Percentiles rank a stretch among this genome's conserved stretches.
phyloP scores from a whole-genome alignment of 2,888 invertebrate genomes.

The Gymnosoma rotundatum region DNA sequence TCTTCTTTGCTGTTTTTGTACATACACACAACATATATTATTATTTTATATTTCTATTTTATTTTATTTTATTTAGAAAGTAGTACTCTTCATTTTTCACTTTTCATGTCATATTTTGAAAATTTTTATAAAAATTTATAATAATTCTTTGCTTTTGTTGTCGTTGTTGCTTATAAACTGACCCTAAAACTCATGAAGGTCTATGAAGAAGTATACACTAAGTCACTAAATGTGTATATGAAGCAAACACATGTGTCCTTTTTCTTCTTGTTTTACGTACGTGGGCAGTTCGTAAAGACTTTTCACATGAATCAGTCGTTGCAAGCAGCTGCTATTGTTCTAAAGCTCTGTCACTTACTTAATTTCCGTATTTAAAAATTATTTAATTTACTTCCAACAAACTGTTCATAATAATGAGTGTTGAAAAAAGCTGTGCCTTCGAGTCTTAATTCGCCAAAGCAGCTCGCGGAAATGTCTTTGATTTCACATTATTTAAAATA shows the following conservation, averaged over 20 bases:
- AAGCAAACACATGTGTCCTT: slow-evolving; percentile 71
- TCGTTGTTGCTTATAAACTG: slow-evolving; percentile 57
- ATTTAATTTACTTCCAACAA: not conserved
- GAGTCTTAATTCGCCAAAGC: too few relatives aligned
- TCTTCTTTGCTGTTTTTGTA: slow-evolving; percentile 51
- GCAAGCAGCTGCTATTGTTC: too few relatives aligned
- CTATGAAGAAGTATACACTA: slow-evolving; percentile 22
- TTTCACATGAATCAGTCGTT: too few relatives aligned
- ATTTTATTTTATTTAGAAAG: slow-evolving; percentile 56
- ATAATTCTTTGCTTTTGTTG: slow-evolving; percentile 45
- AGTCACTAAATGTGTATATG: slow-evolving; percentile 47
- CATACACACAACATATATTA: too few relatives aligned
- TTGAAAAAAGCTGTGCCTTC: too few relatives aligned
- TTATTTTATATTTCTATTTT: slow-evolving; percentile 53
- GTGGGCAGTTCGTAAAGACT: not conserved
- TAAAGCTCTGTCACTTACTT: too few relatives aligned
- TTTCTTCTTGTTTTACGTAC: not conserved
- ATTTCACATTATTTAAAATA: not conserved
- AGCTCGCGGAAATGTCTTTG: too few relatives aligned
- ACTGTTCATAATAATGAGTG: not conserved
- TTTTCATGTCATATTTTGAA: slow-evolving; percentile 69
- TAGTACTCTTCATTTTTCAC: slow-evolving; percentile 68
- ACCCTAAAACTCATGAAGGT: slow-evolving; percentile 65
- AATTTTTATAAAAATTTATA: slow-evolving; percentile 69
- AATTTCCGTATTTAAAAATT: not conserved